A percentile compares a stretch with the other conserved stretches of the same genome.
phyloP scores from a whole-genome alignment of 2,888 invertebrate genomes.

The Patella depressa region DNA sequence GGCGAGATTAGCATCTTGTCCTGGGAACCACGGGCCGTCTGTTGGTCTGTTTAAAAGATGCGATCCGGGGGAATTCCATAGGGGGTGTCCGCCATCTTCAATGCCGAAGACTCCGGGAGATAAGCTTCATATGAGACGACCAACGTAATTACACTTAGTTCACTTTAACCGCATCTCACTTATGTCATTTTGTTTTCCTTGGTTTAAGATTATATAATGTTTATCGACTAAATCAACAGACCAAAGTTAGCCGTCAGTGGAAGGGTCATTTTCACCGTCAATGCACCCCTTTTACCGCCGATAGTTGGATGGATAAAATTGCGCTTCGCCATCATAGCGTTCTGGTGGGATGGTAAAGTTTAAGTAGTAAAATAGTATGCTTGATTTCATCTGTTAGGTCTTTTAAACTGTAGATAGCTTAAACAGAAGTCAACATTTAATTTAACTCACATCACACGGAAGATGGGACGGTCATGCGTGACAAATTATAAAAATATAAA shows the following conservation, averaged over 20 bases:
- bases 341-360: too few species aligned
- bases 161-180: neutral
- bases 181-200: slow-evolving; percentile 7
- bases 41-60: neutral
- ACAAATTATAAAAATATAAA: too few species aligned
- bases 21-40: neutral
- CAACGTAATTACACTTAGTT: too few species aligned
- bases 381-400: neutral
- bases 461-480: neutral
- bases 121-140: too few species aligned
- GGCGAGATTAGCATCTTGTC: neutral
- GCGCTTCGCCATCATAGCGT: too few species aligned
- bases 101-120: too few species aligned
- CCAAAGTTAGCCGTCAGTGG: neutral
- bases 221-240: slow-evolving; percentile 1
- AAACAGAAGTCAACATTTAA: slow-evolving; percentile 4
- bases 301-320: too few species aligned
- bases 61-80: neutral
- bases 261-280: too few species aligned
- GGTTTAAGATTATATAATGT: slow-evolving; percentile 1
- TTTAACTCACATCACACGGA: slow-evolving; percentile 5
- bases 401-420: neutral
- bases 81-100: neutral
- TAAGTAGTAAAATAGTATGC: neutral
- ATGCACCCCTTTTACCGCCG: too few species aligned